phyloP scores from a whole-genome alignment of 2,797 vertebrate genomes.

The Pelochelys cantorii region DNA sequence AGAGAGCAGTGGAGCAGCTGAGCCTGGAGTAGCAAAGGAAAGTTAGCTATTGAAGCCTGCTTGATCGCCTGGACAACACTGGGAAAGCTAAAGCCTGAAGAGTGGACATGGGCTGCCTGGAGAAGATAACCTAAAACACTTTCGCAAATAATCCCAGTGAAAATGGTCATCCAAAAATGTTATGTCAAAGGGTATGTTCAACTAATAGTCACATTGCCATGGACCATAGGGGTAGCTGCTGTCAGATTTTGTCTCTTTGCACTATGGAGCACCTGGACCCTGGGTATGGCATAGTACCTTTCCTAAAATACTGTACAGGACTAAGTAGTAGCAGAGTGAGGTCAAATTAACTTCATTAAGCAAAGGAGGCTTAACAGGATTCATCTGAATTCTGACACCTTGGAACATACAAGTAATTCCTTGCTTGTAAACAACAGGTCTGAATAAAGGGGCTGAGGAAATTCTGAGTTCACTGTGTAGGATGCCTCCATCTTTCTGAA shows the following conservation, averaged over 20 bases:
- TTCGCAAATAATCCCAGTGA: slow-evolving; percentile 55
- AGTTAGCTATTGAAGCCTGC: background rate
- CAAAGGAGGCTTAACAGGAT: slow-evolving; percentile 5
- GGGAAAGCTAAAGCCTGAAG: background rate
- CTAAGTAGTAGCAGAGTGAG: slow-evolving; percentile 27
- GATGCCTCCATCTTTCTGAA: slow-evolving; percentile 17
- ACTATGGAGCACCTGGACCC: background rate
- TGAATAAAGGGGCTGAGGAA: slow-evolving; percentile 13
- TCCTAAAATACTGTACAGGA: background rate
- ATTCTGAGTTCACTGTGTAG: background rate
- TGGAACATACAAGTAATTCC: background rate
- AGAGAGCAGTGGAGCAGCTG: background rate
- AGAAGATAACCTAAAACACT: slow-evolving; percentile 42
- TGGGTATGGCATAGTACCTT: slow-evolving; percentile 42
- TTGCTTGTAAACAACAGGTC: background rate
- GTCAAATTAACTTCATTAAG: background rate
- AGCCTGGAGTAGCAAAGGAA: background rate
- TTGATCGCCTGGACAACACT: background rate
- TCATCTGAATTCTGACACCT: slow-evolving; percentile 2
- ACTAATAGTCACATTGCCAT: slow-evolving; percentile 23
- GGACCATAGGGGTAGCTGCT: slow-evolving; percentile 21
- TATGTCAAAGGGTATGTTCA: slow-evolving; percentile 69
- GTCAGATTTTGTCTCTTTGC: slow-evolving; percentile 21
- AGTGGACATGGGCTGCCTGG: slow-evolving; percentile 36
- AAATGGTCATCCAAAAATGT: slow-evolving; percentile 60